These are phyloP conservation scores for Temnothorax rugatulus DNA, from an alignment of 2,888 invertebrate species.

Conservation along the genomic window DNA sequence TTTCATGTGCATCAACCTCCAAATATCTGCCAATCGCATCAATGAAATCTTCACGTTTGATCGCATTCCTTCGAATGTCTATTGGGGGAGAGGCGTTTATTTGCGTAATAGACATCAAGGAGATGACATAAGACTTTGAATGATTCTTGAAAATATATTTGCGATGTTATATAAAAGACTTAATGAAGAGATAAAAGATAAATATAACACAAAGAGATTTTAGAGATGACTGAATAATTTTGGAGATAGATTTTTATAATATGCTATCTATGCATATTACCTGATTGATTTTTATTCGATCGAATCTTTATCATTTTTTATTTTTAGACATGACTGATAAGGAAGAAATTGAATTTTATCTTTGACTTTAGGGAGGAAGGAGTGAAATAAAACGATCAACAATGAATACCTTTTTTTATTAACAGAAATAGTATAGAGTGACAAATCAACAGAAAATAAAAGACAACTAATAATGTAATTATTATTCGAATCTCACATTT, in stretches of 20 bases:
- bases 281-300: background rate
- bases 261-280: background rate
- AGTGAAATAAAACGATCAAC: background rate
- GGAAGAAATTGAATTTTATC: conserved; percentile 10
- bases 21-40: background rate
- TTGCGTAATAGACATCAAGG: background rate
- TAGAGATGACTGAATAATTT: background rate
- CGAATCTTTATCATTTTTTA: background rate
- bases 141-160: background rate
- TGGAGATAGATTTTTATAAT: background rate
- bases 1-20: background rate
- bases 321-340: conserved; percentile 19
- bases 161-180: background rate
- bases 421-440: background rate
- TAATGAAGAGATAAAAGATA: background rate
- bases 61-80: background rate
- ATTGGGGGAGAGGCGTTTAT: background rate
- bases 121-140: background rate
- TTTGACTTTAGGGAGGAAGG: background rate
- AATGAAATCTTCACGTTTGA: background rate
- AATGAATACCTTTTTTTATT: background rate
- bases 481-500: background rate
- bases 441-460: background rate
- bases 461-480: background rate
- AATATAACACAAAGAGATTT: background rate